These are phyloP conservation scores for Apostichopus californicus DNA, from an alignment of 35 echinoderm and acorn worm genomes.

Conservation along the genomic window DNA sequence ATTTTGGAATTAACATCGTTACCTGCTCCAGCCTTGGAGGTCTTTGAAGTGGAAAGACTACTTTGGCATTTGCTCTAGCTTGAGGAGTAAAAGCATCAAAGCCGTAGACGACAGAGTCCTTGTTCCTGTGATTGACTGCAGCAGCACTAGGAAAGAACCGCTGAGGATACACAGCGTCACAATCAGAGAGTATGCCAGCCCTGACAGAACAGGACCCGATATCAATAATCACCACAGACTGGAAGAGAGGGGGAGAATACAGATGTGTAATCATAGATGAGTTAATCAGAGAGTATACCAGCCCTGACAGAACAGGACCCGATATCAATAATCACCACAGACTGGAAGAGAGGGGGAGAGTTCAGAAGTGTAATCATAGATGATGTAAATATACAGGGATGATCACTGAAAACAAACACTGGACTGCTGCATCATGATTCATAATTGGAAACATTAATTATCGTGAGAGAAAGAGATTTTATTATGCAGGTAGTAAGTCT, in stretches of 20 bases:
- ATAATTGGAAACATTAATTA: too few relatives aligned
- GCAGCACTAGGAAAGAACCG: conserved; percentile 90
- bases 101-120: conserved; percentile 72
- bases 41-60: conserved; percentile 83
- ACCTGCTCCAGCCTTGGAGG: conserved; percentile 85
- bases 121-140: conserved; percentile 70
- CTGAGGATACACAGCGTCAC: conserved; percentile 81
- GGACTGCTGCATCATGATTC: too few relatives aligned
- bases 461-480: too few relatives aligned
- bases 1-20: too few relatives aligned
- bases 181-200: conserved; percentile 86
- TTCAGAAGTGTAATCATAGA: too few relatives aligned
- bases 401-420: too few relatives aligned
- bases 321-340: conserved; percentile 84
- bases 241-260: background rate
- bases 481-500: too few relatives aligned
- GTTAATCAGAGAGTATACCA: conserved; percentile 76
- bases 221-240: conserved; percentile 89
- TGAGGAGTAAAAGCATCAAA: conserved; percentile 85
- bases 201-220: conserved; percentile 90
- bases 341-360: conserved; percentile 44
- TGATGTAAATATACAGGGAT: too few relatives aligned
- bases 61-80: conserved; percentile 58
- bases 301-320: conserved; percentile 94
- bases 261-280: too few relatives aligned